A percentile compares a stretch with the other conserved stretches of the same genome.
phyloP scores from a whole-genome alignment of 2,888 invertebrate species.

The Aporophyla lueneburgensis region DNA sequence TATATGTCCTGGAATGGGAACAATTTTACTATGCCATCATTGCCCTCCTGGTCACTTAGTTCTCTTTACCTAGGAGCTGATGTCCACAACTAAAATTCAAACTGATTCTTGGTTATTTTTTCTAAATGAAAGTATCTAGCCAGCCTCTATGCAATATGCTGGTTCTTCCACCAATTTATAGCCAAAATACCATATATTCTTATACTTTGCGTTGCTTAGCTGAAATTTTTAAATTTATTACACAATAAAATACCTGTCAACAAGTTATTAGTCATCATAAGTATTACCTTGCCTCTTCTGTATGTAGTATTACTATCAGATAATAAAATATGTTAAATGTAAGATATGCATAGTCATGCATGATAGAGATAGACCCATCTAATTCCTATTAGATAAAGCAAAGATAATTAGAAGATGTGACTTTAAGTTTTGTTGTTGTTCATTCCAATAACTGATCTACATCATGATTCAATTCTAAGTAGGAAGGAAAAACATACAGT shows the following conservation, averaged over 20 bases:
- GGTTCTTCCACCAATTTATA: neutral
- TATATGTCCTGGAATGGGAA: neutral
- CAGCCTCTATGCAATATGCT: neutral
- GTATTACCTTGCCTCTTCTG: constrained; percentile 16
- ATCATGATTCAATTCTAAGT: constrained; percentile 5
- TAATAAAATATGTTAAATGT: constrained; percentile 16
- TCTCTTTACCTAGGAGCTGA: neutral
- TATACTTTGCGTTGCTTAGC: neutral
- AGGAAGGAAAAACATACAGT: constrained; percentile 2
- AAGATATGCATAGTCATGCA: constrained; percentile 8
- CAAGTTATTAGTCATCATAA: neutral
- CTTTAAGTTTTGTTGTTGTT: neutral
- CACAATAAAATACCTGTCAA: neutral
- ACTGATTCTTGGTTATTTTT: neutral
- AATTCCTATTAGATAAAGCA: constrained; percentile 24
- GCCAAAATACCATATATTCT: neutral
- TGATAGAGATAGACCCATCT: constrained; percentile 6
- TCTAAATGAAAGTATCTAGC: neutral
- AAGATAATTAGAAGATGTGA: constrained; percentile 3
- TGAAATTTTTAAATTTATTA: neutral
- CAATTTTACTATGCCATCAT: neutral
- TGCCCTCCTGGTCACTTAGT: neutral
- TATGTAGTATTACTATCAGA: constrained; percentile 29
- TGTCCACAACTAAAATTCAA: neutral
- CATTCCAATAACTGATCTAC: neutral